Evolutionary conservation across 2,113 vertebrate genomes (phyloP).

Genomic region (Rhinolophus ferrumequinum): DNA sequence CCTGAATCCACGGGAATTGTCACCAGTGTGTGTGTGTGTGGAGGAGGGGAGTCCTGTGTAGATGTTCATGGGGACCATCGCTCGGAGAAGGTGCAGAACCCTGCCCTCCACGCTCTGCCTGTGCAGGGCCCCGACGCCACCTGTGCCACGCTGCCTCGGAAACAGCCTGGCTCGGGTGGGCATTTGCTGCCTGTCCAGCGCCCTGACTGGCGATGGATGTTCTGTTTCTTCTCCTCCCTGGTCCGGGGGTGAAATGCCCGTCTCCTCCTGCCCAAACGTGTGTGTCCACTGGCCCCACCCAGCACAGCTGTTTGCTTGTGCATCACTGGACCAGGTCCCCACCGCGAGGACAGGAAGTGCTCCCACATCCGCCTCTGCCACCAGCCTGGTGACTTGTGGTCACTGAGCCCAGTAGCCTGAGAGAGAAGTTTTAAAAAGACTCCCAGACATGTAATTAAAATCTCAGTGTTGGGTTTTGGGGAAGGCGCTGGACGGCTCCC

Average conservation of each 20-base stretch:
- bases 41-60: no score
- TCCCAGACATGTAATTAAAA: slow-evolving; percentile 47
- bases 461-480: slow-evolving; percentile 39
- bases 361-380: slow-evolving; percentile 80
- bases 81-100: background rate
- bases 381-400: slow-evolving; percentile 73
- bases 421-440: slow-evolving; percentile 59
- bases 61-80: no score
- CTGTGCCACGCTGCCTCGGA: background rate
- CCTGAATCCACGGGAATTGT: background rate
- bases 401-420: slow-evolving; percentile 71
- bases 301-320: slow-evolving; percentile 37
- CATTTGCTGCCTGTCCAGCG: fast-evolving
- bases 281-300: background rate
- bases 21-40: background rate
- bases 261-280: background rate
- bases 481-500: background rate
- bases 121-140: background rate
- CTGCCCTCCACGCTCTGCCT: background rate
- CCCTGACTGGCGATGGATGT: background rate
- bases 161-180: background rate
- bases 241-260: background rate
- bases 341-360: slow-evolving; percentile 65
- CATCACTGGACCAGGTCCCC: background rate
- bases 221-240: background rate